Conservation (phyloP, 2,113 vertebrate species). For the Microtus pennsylvanicus region DNA sequence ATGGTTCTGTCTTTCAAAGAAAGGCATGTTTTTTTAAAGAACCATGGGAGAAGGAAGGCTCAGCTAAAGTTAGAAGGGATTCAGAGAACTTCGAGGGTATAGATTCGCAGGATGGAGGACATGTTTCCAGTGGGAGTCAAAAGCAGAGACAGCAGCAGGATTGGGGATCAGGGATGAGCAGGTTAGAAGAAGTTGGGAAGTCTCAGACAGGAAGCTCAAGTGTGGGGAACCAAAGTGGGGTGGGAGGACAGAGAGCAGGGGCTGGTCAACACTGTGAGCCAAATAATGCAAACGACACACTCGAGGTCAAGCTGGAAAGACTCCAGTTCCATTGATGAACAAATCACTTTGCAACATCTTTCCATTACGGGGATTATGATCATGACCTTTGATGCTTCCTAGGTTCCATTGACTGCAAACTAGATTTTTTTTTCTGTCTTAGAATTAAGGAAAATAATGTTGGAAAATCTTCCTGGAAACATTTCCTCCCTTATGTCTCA, state of each 20-base stretch:
- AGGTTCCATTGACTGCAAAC: neutral
- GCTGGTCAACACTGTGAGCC: neutral
- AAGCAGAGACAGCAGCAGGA: neutral
- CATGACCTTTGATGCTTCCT: neutral
- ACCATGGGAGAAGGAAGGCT: neutral
- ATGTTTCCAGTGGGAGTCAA: neutral
- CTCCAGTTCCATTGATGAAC: neutral
- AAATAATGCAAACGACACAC: neutral
- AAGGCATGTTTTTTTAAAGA: neutral
- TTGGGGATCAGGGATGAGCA: neutral
- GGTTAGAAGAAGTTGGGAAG: neutral
- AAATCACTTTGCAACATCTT: neutral
- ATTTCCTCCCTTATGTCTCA: neutral
- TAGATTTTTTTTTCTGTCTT: neutral
- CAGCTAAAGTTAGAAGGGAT: neutral
- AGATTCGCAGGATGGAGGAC: neutral
- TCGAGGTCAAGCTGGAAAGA: neutral
- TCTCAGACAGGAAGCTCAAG: neutral
- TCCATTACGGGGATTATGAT: neutral
- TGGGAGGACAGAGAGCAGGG: neutral
- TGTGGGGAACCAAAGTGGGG: neutral
- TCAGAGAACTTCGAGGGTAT: neutral
- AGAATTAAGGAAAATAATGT: constrained; percentile 15
- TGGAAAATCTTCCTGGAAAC: constrained; percentile 10
- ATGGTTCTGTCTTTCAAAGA: neutral